phyloP scores from a whole-genome alignment of 2,888 invertebrate species.

The Chloromyia formosa region DNA sequence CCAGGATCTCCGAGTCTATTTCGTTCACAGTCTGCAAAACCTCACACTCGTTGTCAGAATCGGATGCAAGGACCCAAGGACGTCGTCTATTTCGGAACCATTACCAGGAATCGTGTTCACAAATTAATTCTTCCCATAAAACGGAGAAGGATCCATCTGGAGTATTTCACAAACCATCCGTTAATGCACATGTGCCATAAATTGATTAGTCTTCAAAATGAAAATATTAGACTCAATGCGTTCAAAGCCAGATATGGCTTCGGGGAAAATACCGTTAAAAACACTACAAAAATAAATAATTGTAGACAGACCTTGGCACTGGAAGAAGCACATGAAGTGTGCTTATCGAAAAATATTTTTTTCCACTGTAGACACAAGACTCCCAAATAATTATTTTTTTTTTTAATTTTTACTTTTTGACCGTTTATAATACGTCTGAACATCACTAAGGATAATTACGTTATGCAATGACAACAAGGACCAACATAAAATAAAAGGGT shows the following conservation, averaged over 20 bases:
- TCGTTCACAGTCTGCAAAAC: neutral
- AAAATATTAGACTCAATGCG: neutral
- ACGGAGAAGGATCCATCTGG: neutral
- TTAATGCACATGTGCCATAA: too few relatives aligned
- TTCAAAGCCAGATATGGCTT: neutral
- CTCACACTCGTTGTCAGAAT: neutral
- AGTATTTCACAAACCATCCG: too few relatives aligned
- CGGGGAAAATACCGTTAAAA: neutral
- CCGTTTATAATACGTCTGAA: neutral
- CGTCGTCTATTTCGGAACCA: neutral
- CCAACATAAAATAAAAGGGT: too few relatives aligned
- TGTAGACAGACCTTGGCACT: too few relatives aligned
- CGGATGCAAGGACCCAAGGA: neutral
- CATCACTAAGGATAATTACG: neutral
- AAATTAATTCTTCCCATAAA: neutral
- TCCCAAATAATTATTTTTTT: neutral
- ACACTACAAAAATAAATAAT: too few relatives aligned
- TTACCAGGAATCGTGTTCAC: slow-evolving; percentile 11
- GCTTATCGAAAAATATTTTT: neutral
- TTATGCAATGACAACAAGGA: too few relatives aligned
- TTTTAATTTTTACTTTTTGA: neutral
- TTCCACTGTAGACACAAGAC: neutral
- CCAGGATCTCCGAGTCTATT: neutral
- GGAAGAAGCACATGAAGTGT: too few relatives aligned
- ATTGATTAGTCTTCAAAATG: neutral